Evolutionary conservation across 1,140 invertebrate species (phyloP), one percentile per base, ranked within the genome.

Genomic region (Watersipora subatra): DNA sequence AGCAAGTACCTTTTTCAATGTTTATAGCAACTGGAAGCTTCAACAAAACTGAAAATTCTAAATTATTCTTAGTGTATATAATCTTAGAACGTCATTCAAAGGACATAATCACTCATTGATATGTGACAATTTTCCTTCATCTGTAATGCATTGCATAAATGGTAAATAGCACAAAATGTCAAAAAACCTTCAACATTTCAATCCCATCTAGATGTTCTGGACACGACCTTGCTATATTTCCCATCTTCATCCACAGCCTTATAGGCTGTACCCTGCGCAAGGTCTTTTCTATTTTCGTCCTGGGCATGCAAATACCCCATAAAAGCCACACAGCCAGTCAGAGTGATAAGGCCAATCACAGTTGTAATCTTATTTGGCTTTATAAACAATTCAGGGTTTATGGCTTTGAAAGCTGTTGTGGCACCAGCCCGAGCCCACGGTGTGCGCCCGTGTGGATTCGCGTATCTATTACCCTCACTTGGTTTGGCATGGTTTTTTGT

Each of bases 301-400:
- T 12, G 7, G 7, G 58, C 58, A 22, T 59, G 58, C 27, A 59
- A 12, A 59, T 59, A 59, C 7, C 58, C 58, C 22, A 59, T 59
- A 22, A 25, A 59, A 59, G 58, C 58, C 7, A 59, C 58, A 59
- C 58, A 59, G 27, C 58, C 58, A 28, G 58, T 12, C 22, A 59
- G 22, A 24, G 22, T 22, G 7, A 59, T 28, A 12, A 59, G 22
- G 17, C 58, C 58, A 12, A 59, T 17, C 7, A 59, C 22, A 7
- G 27, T 59, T 12, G 27, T 59, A 22, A 59, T 12, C 58, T 59
- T 59, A 22, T 59, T 59, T 12, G 58, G 58, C 22, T 28, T 24
- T 12, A 59, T 59, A 22, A 59, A 59, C 7, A 59, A 22, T 22
- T 59, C 58, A 12, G 58, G 58, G 22, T 59, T 59, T 12, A 59